Percentiles rank a stretch among this genome's conserved stretches.
These are phyloP conservation scores for Parambassis ranga DNA, from an alignment of 2,797 vertebrate genomes.

Conservation along the genomic window DNA sequence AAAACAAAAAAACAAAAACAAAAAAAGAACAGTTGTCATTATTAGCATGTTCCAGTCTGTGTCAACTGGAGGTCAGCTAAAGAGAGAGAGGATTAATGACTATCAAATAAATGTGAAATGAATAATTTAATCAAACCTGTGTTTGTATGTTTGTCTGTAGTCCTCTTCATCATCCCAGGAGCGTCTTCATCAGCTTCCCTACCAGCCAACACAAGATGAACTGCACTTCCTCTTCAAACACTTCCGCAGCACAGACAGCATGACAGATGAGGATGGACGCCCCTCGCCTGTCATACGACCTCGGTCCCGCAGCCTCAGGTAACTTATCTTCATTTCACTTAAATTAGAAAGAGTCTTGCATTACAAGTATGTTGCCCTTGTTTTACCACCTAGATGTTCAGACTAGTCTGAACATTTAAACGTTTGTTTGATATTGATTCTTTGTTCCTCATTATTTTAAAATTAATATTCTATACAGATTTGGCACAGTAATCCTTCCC, in stretches of 20 bases:
- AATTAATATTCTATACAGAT: slow-evolving; percentile 23
- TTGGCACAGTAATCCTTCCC: slow-evolving; percentile 18
- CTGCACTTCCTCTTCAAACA: slow-evolving; percentile 97
- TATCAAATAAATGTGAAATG: neutral
- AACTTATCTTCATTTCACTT: neutral
- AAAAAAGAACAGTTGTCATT: neutral
- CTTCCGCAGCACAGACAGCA: slow-evolving; percentile 95
- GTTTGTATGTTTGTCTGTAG: slow-evolving; percentile 73
- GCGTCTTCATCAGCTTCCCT: slow-evolving; percentile 96
- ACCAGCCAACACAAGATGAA: slow-evolving; percentile 96
- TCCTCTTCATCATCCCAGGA: slow-evolving; percentile 98
- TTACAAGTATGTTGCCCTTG: neutral
- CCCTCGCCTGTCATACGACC: slow-evolving; percentile 86
- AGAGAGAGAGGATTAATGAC: too few relatives aligned
- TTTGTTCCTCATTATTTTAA: neutral
- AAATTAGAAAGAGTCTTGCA: too few relatives aligned
- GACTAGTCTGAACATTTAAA: neutral
- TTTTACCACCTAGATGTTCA: neutral
- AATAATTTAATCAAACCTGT: too few relatives aligned
- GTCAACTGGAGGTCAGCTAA: too few relatives aligned
- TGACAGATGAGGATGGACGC: slow-evolving; percentile 89
- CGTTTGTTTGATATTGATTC: neutral
- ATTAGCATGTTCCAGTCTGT: too few relatives aligned
- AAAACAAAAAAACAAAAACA: too few relatives aligned
- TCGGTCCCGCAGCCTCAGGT: slow-evolving; percentile 96